These are phyloP conservation scores for Meriones psammophilus DNA, from an alignment of 2,797 vertebrate genomes.

Conservation along the genomic window DNA sequence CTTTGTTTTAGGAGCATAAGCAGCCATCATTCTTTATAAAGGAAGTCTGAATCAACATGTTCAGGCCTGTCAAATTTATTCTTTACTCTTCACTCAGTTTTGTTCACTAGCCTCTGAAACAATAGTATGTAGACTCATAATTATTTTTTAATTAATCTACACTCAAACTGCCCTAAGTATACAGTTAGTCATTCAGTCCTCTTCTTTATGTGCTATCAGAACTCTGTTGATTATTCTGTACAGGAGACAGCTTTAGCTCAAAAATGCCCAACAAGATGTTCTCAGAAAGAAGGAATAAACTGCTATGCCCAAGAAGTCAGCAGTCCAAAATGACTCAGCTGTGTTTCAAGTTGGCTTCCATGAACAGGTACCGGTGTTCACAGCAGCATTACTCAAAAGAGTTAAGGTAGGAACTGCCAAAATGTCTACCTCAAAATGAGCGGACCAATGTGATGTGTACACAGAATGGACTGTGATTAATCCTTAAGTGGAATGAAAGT, in stretches of 20 bases:
- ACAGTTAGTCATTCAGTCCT: neutral
- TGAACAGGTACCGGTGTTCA: neutral
- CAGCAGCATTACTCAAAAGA: neutral
- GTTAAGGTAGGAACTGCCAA: neutral
- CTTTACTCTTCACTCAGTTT: neutral
- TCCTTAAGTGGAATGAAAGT: neutral
- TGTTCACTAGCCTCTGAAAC: neutral
- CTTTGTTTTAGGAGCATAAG: neutral
- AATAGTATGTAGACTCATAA: neutral
- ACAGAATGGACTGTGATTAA: neutral
- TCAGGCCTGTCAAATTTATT: neutral
- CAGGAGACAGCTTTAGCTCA: neutral
- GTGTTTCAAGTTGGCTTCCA: neutral
- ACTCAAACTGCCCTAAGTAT: neutral
- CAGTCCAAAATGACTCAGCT: neutral
- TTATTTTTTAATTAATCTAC: neutral
- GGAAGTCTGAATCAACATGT: neutral
- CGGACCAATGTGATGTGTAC: too few species aligned
- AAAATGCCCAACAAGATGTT: neutral
- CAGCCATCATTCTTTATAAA: conserved; percentile 6
- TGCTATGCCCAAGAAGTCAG: neutral
- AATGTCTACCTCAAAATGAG: neutral
- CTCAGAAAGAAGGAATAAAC: neutral
- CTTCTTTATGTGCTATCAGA: neutral
- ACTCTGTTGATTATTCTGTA: neutral